Evolutionary conservation across 2,113 vertebrate species (phyloP).

Genomic region (Trematocara unimaculatum): DNA sequence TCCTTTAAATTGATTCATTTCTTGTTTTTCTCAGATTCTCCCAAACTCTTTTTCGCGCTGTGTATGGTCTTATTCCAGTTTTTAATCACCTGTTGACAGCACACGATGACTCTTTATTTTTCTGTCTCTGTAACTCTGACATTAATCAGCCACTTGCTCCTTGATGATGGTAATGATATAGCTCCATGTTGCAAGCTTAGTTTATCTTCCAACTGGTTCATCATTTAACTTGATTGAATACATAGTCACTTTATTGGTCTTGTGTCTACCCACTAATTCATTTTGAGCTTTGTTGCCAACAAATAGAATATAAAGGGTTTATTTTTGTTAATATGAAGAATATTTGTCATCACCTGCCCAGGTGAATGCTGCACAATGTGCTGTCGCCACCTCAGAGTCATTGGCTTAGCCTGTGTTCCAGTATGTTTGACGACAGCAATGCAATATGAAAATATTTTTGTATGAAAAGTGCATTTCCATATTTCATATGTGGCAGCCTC

Average conservation of each 20-base stretch:
- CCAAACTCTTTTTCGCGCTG: background rate
- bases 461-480: background rate
- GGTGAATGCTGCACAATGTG: conserved; percentile 15
- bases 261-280: background rate
- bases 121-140: background rate
- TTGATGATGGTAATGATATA: background rate
- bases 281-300: background rate
- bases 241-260: background rate
- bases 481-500: background rate
- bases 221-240: background rate
- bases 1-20: background rate
- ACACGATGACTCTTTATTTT: background rate
- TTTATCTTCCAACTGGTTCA: background rate
- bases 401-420: background rate
- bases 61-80: conserved; percentile 9
- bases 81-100: conserved; percentile 31
- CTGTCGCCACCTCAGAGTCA: conserved; percentile 7
- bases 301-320: background rate
- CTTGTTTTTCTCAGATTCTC: background rate
- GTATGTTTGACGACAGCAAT: background rate
- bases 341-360: background rate
- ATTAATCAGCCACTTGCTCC: background rate
- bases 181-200: background rate
- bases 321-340: background rate
- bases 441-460: conserved; percentile 12